These are phyloP conservation scores for Timandra comae DNA, from an alignment of 2,888 invertebrate genomes.

Conservation along the genomic window DNA sequence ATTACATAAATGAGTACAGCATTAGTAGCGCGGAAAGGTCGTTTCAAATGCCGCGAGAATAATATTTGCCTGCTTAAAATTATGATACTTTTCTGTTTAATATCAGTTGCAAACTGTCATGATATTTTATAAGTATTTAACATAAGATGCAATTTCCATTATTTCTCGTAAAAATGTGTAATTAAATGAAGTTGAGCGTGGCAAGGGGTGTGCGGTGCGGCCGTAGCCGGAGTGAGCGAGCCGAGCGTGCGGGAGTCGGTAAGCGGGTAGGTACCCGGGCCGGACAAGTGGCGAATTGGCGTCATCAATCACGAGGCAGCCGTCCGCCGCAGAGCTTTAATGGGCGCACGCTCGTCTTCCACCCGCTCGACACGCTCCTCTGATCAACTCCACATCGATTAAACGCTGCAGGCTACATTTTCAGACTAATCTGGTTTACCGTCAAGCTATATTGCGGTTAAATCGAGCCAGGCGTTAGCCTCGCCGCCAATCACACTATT, in stretches of 20 bases:
- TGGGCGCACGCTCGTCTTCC: constrained; percentile 44
- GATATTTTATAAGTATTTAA: constrained; percentile 1
- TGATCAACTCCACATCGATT: constrained; percentile 42
- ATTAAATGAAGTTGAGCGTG: constrained; percentile 32
- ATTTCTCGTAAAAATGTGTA: constrained; percentile 26
- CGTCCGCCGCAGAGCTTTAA: constrained; percentile 52
- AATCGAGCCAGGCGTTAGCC: constrained; percentile 5
- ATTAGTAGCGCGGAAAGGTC: constrained; percentile 29
- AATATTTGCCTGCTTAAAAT: constrained; percentile 1
- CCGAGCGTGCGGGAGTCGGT: constrained; percentile 12
- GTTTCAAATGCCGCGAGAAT: constrained; percentile 22
- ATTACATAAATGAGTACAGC: constrained; percentile 45
- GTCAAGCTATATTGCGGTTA: constrained; percentile 14
- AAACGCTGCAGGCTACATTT: constrained; percentile 19
- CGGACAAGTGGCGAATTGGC: constrained; percentile 62
- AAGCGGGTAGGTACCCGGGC: constrained; percentile 21
- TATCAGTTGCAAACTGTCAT: constrained; percentile 10
- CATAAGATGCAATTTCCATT: constrained; percentile 8
- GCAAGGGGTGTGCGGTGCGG: constrained; percentile 30
- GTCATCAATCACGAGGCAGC: constrained; percentile 60
- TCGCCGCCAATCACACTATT: too few relatives aligned
- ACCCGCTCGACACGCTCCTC: constrained; percentile 31
- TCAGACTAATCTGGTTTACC: constrained; percentile 18
- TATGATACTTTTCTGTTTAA: constrained; percentile 17
- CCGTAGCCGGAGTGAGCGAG: constrained; percentile 19